phyloP scores from a whole-genome alignment of 1,140 invertebrate species.

The Watersipora subatra region DNA sequence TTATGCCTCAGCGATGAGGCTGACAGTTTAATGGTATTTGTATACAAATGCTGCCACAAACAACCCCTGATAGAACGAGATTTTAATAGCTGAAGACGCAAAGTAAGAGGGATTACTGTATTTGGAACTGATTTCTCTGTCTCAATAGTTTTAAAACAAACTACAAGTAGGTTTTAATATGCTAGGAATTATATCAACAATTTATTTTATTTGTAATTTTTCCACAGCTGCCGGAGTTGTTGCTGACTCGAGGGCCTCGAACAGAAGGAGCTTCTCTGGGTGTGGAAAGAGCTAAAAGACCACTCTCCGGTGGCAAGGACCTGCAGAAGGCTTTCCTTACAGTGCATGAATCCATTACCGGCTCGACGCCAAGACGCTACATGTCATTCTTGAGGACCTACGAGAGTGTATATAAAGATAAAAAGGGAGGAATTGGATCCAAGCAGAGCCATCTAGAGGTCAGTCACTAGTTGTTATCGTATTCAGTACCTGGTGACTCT shows the following conservation, averaged over 20 bases:
- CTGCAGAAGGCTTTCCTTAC: slow-evolving; percentile 40
- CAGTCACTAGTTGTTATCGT: slow-evolving; percentile 12
- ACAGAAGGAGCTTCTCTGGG: slow-evolving; percentile 30
- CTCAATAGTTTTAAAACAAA: too few species aligned
- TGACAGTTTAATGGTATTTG: too few species aligned
- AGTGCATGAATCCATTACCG: slow-evolving; percentile 36
- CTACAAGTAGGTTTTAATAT: too few species aligned
- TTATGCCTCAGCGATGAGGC: too few species aligned
- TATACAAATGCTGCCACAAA: too few species aligned
- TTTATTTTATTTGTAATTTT: too few species aligned
- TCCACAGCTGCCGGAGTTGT: slow-evolving; percentile 29
- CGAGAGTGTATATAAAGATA: slow-evolving; percentile 45
- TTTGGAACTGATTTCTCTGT: too few species aligned
- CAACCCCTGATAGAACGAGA: too few species aligned
- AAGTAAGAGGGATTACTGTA: too few species aligned
- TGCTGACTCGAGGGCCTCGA: slow-evolving; percentile 30
- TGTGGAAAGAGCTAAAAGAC: slow-evolving; percentile 22
- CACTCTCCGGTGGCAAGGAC: slow-evolving; percentile 32
- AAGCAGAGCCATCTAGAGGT: slow-evolving; percentile 50
- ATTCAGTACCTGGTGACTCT: too few species aligned
- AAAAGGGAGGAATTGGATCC: slow-evolving; percentile 44
- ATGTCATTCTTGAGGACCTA: slow-evolving; percentile 51
- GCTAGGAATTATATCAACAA: too few species aligned
- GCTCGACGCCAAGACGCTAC: slow-evolving; percentile 46
- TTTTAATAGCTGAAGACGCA: too few species aligned